phyloP scores from a whole-genome alignment of 2,888 invertebrate species.

The Zaprionus lineosus region DNA sequence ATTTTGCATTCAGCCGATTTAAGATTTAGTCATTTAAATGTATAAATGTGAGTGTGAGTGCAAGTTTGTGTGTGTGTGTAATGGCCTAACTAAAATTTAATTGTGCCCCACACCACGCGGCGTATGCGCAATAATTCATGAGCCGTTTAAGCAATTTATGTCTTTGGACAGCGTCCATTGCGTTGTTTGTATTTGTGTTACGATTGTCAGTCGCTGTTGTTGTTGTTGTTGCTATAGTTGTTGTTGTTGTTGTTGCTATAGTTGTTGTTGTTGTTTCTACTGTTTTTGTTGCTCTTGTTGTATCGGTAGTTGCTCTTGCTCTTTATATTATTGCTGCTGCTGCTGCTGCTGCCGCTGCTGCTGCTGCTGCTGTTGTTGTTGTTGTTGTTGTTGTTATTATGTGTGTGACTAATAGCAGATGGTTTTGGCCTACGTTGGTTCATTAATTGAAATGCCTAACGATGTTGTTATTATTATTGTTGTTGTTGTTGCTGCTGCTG shows the following conservation, averaged over 20 bases:
- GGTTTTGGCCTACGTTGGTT: constrained; percentile 62
- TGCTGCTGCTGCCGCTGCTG: constrained; percentile 6
- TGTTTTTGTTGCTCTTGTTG: not conserved
- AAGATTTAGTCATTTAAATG: constrained; percentile 46
- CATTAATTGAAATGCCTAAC: constrained; percentile 63
- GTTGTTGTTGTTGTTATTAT: constrained; percentile 5
- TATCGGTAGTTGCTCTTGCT: not conserved
- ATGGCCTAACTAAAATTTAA: constrained; percentile 63
- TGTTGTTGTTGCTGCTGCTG: too few species aligned
- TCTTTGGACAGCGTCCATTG: constrained; percentile 40
- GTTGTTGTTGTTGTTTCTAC: not conserved
- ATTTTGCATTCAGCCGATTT: constrained; percentile 67
- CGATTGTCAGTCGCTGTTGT: constrained; percentile 24
- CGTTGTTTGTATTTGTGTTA: constrained; percentile 32
- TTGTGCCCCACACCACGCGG: constrained; percentile 59
- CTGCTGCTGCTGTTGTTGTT: constrained; percentile 5
- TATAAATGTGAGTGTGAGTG: constrained; percentile 17
- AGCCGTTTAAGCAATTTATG: constrained; percentile 69
- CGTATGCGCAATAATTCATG: constrained; percentile 76
- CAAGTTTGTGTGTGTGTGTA: constrained; percentile 26
- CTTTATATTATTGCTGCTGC: not conserved
- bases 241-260: not conserved
- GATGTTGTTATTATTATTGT: constrained; percentile 35
- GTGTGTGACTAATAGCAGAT: constrained; percentile 66
- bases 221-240: not conserved